Evolutionary conservation across 2,113 vertebrate species (phyloP).

Genomic region (Oriolus oriolus): DNA sequence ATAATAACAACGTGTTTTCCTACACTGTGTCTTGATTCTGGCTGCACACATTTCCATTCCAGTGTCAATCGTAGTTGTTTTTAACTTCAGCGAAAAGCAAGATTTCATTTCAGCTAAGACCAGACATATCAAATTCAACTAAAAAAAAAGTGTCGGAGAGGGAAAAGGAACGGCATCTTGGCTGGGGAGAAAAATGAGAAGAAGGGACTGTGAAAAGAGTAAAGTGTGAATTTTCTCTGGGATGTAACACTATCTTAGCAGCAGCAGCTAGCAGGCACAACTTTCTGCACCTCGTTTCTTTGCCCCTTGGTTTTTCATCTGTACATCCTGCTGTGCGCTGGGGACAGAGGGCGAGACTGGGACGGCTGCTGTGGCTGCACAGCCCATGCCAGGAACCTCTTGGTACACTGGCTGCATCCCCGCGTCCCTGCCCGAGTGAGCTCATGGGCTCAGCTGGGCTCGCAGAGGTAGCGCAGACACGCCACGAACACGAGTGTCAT

Average conservation of each 20-base stretch:
- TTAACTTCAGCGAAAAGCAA: not conserved
- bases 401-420: slow-evolving; percentile 29
- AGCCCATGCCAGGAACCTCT: slow-evolving; percentile 43
- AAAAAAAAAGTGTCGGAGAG: not conserved
- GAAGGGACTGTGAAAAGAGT: not conserved
- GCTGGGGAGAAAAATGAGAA: not conserved
- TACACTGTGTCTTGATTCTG: not conserved
- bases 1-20: not conserved
- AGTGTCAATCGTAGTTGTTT: not conserved
- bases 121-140: slow-evolving; percentile 21
- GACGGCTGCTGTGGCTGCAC: not conserved
- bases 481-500: not conserved
- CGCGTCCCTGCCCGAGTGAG: not conserved
- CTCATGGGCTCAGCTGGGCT: slow-evolving; percentile 43
- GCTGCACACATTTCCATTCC: not conserved
- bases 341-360: not conserved
- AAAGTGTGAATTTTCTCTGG: not conserved
- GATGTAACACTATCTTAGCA: not conserved
- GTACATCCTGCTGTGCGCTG: fast-evolving
- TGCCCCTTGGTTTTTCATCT: not conserved
- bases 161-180: slow-evolving; percentile 14
- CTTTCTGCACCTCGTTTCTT: not conserved
- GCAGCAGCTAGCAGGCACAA: not conserved
- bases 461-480: not conserved
- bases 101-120: not conserved